phyloP scores from a whole-genome alignment of 2,888 invertebrate species.

The Endomychus coccineus region DNA sequence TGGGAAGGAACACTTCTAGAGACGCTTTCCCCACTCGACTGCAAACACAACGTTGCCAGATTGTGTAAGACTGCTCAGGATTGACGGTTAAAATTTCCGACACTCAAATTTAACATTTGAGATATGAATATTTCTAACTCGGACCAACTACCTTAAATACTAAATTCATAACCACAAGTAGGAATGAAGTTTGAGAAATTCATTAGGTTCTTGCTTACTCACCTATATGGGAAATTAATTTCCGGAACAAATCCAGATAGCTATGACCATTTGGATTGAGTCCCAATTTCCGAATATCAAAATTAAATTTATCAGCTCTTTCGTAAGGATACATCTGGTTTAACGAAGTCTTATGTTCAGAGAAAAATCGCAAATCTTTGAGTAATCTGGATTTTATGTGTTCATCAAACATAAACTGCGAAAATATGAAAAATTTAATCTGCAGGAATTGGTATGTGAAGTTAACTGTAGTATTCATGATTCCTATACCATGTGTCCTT shows the following conservation, averaged over 20 bases:
- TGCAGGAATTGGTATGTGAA: conserved; percentile 90
- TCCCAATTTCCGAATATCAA: conserved; percentile 82
- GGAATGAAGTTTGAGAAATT: no score
- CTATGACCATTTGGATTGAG: conserved; percentile 73
- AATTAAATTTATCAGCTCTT: conserved; percentile 88
- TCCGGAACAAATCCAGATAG: conserved; percentile 88
- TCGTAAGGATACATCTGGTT: conserved; percentile 77
- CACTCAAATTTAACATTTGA: no score
- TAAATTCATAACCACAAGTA: no score
- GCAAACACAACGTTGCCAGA: no score
- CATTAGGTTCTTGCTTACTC: conserved; percentile 18
- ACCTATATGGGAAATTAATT: conserved; percentile 89
- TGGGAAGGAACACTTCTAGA: no score
- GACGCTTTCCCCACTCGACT: no score
- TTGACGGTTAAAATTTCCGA: no score
- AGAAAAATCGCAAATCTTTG: conserved; percentile 78
- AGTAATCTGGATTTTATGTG: conserved; percentile 91
- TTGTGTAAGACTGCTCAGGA: no score
- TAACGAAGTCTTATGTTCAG: conserved; percentile 60
- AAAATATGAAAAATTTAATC: conserved; percentile 88
- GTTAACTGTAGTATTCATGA: conserved; percentile 60
- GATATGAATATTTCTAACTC: no score
- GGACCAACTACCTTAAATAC: no score
- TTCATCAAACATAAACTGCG: conserved; percentile 96
- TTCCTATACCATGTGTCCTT: conserved; percentile 92